A percentile compares a stretch with the other conserved stretches of the same genome.
These are phyloP conservation scores for Aurelia aurita complex sp. Pacific DNA, from an alignment of 30 jellyfish, hydroid and myxozoan genomes.

Conservation along the genomic window DNA sequence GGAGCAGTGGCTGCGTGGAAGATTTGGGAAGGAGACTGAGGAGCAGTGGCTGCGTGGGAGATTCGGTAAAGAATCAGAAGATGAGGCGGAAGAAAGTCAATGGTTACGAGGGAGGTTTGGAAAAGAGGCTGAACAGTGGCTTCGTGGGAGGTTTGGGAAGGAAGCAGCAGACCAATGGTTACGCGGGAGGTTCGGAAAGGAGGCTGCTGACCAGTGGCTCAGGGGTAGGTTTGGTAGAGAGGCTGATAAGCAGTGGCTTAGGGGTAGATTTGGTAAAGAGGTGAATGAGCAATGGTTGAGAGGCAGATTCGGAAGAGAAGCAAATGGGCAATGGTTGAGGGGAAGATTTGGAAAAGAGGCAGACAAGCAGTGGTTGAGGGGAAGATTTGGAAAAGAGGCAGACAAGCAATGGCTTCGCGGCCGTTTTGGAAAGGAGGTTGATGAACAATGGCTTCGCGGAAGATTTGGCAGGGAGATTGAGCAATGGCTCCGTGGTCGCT, in stretches of 20 bases:
- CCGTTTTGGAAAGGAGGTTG: constrained; percentile 74
- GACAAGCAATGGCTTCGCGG: constrained; percentile 84
- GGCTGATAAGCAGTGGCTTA: constrained; percentile 60
- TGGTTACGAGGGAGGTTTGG: constrained; percentile 69
- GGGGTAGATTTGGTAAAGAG: constrained; percentile 70
- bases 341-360: constrained; percentile 89
- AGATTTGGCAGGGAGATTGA: constrained; percentile 76
- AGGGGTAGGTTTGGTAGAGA: constrained; percentile 72
- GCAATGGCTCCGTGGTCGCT: constrained; percentile 77
- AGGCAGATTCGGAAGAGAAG: constrained; percentile 85
- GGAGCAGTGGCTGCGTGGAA: constrained; percentile 68
- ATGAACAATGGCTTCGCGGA: constrained; percentile 80
- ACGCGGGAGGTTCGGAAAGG: constrained; percentile 78
- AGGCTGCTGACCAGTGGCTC: constrained; percentile 75
- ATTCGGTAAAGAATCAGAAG: constrained; percentile 47
- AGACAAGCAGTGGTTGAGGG: constrained; percentile 80
- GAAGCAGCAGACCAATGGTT: constrained; percentile 80
- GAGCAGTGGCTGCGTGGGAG: constrained; percentile 79
- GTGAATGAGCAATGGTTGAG: constrained; percentile 70
- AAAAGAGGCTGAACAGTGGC: constrained; percentile 73
- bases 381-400: constrained; percentile 85
- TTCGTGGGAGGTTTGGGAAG: constrained; percentile 83
- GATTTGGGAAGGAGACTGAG: constrained; percentile 59
- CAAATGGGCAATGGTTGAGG: constrained; percentile 73
- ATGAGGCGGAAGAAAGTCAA: constrained; percentile 52